Base-by-base conservation (phyloP, 2,888 invertebrate genomes). In the Nomada hirtipes region DNA sequence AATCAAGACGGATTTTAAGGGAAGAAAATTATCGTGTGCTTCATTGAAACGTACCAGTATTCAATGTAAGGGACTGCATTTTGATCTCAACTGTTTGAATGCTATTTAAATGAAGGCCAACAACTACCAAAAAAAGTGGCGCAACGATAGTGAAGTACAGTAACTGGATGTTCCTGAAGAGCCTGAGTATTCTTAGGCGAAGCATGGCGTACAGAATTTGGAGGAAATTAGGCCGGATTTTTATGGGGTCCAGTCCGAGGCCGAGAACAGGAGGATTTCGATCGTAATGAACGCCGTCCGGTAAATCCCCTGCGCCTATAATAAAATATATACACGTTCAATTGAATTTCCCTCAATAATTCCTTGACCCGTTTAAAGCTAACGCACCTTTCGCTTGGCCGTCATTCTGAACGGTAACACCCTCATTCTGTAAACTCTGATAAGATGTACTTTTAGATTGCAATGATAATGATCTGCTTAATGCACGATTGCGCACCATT, bases 381-480 rank as follows among this genome's bases (percentile, higher is more conserved):
- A 70, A 57, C 15, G 4, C 84, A 93, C 94, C 91, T 91, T 94
- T 94, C 55, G 91, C 90, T 89, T 93, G 93, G 26, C 91, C 90
- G 64, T 94, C 93, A 71, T 82, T 90, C 81, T 93, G 93, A 20
- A 93, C 90, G 44, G 90, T 91, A 50, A 92, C 90, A 50, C 92
- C 93, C 89, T 95, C 95, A 89, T 95, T 95, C 87, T 95, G 95
- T 70, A 97, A 93, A 77, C 96, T 96, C 94, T 97, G 97, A 91
- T 97, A 97, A 90, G 96, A 97, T 13, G 96, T 95, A 73, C 96
- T 96, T 91, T 97, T 97, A 92, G 96, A 96, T 91, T 97, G 97
- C 73, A 97, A 92, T 13, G 96, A 97, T 59, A 97, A 92, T 88
- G 97, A 97, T 83, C 97, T 94, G 86, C 96, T 96, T 65, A 97